Percentiles rank a stretch among this genome's conserved stretches.
Evolutionary conservation across 2,797 vertebrate genomes (phyloP).

Genomic region (Podarcis siculus): DNA sequence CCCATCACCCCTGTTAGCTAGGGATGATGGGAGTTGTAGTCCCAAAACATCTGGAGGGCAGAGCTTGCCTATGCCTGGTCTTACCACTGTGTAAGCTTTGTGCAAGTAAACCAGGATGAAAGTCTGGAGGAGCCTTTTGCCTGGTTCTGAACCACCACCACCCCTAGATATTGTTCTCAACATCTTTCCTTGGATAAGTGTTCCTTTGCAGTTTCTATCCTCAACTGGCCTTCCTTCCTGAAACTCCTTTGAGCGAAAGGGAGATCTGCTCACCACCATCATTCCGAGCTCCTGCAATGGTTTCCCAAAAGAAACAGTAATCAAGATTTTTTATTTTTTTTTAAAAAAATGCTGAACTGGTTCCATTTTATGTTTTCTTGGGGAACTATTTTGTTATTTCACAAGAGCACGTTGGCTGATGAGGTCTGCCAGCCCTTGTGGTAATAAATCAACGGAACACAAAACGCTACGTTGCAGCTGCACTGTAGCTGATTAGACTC

Average conservation of each 20-base stretch:
- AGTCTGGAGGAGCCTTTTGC: constrained; percentile 2
- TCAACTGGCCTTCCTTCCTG: constrained; percentile 59
- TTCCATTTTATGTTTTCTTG: constrained; percentile 67
- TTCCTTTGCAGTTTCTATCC: constrained; percentile 29
- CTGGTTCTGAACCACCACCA: constrained; percentile 32
- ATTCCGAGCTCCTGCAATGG: constrained; percentile 63
- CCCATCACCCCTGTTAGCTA: too few relatives aligned
- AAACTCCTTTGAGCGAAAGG: constrained; percentile 38
- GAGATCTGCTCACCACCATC: constrained; percentile 42
- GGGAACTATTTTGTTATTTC: constrained; percentile 67
- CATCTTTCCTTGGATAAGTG: constrained; percentile 37
- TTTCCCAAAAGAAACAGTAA: constrained; percentile 62
- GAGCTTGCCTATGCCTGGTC: too few relatives aligned
- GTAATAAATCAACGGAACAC: constrained; percentile 75
- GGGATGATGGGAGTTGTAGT: too few relatives aligned
- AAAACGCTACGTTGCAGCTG: constrained; percentile 74
- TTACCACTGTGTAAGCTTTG: too few relatives aligned
- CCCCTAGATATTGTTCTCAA: constrained; percentile 26
- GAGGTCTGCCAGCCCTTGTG: constrained; percentile 62
- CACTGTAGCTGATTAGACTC: constrained; percentile 74
- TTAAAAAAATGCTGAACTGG: constrained; percentile 65
- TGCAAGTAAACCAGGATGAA: too few relatives aligned
- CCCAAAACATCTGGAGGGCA: too few relatives aligned
- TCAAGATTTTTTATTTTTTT: constrained; percentile 42
- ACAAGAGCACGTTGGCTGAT: constrained; percentile 68